Evolutionary conservation across 2,797 vertebrate genomes (phyloP).

Genomic region (Numenius phaeopus): DNA sequence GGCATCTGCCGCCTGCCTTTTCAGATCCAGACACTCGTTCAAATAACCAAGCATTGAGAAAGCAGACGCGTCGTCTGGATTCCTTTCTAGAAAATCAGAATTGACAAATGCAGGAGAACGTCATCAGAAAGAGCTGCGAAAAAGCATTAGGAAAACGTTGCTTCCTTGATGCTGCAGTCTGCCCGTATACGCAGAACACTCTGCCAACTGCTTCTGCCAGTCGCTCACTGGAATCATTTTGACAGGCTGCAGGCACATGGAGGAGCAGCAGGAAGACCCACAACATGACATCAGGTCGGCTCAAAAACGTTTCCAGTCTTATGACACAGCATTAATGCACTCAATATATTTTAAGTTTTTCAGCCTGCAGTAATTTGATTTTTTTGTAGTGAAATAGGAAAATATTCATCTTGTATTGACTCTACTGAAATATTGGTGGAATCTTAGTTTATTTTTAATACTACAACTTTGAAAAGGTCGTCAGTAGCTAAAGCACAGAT

Average conservation of each 20-base stretch:
- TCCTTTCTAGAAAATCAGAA: constrained; percentile 86
- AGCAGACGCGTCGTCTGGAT: constrained; percentile 88
- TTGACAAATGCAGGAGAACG: neutral
- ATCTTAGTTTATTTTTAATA: neutral
- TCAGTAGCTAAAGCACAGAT: neutral
- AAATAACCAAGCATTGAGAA: constrained; percentile 96
- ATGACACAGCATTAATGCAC: neutral
- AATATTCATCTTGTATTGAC: neutral
- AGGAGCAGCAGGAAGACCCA: neutral
- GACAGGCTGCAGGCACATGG: neutral
- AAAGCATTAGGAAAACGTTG: neutral
- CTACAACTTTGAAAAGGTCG: neutral
- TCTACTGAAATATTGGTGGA: neutral
- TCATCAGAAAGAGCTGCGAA: neutral
- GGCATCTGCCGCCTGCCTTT: constrained; percentile 87
- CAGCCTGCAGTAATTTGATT: rapidly evolving
- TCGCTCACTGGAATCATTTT: neutral
- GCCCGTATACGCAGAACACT: neutral
- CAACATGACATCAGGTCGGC: neutral
- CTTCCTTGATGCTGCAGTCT: neutral
- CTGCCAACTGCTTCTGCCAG: neutral
- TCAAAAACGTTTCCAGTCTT: neutral
- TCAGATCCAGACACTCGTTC: constrained; percentile 90
- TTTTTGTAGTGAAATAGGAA: neutral
- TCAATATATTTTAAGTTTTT: neutral